Conservation (phyloP, 2,797 vertebrate genomes). For the Steatocranus sp. region DNA sequence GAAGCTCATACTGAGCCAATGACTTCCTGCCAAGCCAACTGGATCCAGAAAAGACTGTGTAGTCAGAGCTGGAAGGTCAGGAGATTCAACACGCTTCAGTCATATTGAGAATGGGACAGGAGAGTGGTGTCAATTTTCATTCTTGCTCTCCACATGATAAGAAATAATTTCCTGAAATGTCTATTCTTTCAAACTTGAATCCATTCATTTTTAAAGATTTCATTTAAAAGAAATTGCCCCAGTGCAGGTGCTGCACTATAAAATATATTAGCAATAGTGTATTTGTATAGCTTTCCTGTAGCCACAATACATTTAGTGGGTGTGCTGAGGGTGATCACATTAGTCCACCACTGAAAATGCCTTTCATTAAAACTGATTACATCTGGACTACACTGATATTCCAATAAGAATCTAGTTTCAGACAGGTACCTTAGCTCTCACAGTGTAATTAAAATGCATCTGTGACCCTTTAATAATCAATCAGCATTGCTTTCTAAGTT, state of each 20-base stretch:
- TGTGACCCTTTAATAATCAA: not conserved
- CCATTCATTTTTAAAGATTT: not conserved
- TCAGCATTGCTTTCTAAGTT: not conserved
- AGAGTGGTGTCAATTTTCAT: not conserved
- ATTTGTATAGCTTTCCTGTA: not conserved
- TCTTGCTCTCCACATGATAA: not conserved
- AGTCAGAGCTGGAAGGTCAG: constrained; percentile 13
- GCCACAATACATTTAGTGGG: not conserved
- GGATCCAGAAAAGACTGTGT: not conserved
- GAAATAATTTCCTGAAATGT: not conserved
- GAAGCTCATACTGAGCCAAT: constrained; percentile 50
- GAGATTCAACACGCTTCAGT: constrained; percentile 3
- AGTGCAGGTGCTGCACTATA: not conserved
- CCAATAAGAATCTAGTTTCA: not conserved
- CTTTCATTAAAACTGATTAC: not conserved
- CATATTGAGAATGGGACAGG: not conserved
- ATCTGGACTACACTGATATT: not conserved
- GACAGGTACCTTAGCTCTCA: not conserved
- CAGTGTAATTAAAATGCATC: not conserved
- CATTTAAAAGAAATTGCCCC: not conserved
- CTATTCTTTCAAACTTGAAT: not conserved
- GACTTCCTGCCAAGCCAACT: constrained; percentile 50
- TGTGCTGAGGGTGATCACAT: not conserved
- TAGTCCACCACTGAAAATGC: not conserved
- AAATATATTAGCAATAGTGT: not conserved